phyloP scores from a whole-genome alignment of 2,113 vertebrate species.

The Electrona antarctica region DNA sequence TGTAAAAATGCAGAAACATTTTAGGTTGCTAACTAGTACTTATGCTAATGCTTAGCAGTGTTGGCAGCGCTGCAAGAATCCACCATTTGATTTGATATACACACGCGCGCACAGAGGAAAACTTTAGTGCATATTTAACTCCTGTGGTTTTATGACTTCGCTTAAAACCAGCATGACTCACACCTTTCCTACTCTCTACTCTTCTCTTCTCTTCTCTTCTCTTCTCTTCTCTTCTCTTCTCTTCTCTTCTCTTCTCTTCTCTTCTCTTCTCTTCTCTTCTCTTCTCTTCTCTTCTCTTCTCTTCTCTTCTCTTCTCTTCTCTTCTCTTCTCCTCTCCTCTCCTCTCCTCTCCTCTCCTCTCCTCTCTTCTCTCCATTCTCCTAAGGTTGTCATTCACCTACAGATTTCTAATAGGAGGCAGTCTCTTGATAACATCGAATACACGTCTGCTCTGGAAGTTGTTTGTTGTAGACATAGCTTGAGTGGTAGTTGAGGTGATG shows the following conservation, averaged over 20 bases:
- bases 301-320: not conserved
- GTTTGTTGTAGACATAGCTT: too few relatives aligned
- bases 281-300: not conserved
- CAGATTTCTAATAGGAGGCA: too few relatives aligned
- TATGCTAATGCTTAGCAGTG: not conserved
- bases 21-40: not conserved
- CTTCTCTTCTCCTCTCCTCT: not conserved
- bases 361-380: not conserved
- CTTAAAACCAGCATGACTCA: constrained; percentile 67
- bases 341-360: not conserved
- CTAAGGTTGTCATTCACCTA: too few relatives aligned
- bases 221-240: constrained; percentile 3
- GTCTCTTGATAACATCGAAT: too few relatives aligned
- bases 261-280: not conserved
- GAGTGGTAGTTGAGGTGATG: too few relatives aligned
- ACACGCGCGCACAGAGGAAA: constrained; percentile 45
- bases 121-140: constrained; percentile 48
- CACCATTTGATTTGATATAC: constrained; percentile 38
- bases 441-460: too few relatives aligned
- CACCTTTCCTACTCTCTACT: constrained; percentile 43
- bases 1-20: not conserved
- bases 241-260: not conserved
- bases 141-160: constrained; percentile 66
- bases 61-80: constrained; percentile 30
- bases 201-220: not conserved